Conservation (phyloP, 1,140 invertebrate species). For the Ridgeia piscesae region DNA sequence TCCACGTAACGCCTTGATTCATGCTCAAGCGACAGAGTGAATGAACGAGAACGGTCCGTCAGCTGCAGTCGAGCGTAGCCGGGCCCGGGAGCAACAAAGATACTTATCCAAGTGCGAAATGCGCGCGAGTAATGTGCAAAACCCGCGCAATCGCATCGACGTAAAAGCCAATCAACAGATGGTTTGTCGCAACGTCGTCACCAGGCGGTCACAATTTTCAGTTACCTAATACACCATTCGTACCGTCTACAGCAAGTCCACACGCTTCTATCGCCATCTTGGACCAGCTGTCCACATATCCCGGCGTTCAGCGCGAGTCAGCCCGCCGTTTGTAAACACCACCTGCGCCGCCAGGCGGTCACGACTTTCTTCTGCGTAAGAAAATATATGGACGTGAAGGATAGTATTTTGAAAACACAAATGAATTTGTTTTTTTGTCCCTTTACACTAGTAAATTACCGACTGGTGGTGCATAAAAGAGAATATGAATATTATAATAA, state of each 20-base stretch:
- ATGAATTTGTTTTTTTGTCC: not conserved
- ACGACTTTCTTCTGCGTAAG: not conserved
- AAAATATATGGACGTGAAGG: not conserved
- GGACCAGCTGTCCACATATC: constrained; percentile 3
- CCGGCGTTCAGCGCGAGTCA: not conserved
- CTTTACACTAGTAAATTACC: too few species aligned
- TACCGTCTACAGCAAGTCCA: not conserved
- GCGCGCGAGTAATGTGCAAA: not conserved
- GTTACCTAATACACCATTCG: not conserved
- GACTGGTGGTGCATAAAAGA: too few species aligned
- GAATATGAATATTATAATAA: too few species aligned
- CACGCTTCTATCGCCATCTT: constrained; percentile 3
- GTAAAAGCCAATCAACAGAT: not conserved
- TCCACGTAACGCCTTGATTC: not conserved
- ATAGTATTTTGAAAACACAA: not conserved
- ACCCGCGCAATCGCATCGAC: not conserved
- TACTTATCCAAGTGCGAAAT: not conserved
- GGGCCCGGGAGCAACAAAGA: not conserved
- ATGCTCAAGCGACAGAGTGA: not conserved
- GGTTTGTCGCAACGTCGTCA: not conserved
- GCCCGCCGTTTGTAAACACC: not conserved
- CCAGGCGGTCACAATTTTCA: not conserved
- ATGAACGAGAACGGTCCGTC: not conserved
- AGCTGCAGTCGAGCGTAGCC: not conserved
- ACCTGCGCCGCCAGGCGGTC: not conserved